Conservation (phyloP, 2,888 invertebrate genomes). For the Trissoscelio sp. region DNA sequence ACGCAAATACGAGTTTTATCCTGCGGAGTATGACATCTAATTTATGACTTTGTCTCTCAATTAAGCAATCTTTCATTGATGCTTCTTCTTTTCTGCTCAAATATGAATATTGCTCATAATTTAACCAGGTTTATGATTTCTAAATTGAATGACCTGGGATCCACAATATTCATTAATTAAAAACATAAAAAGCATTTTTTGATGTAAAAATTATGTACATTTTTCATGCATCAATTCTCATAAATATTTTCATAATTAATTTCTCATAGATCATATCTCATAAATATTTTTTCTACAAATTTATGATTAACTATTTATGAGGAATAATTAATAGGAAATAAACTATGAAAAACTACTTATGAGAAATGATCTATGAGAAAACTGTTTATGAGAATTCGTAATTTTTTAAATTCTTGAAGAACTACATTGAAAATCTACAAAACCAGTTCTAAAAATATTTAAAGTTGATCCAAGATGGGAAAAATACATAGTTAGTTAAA, state of each 20-base stretch:
- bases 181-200: neutral
- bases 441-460: neutral
- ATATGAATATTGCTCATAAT: conserved; percentile 10
- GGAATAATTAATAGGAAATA: too few species aligned
- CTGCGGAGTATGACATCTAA: neutral
- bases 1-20: conserved; percentile 47
- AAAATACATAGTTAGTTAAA: neutral
- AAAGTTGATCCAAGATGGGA: neutral
- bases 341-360: too few species aligned
- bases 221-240: too few species aligned
- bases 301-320: too few species aligned
- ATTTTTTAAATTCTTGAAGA: too few species aligned
- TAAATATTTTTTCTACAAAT: too few species aligned
- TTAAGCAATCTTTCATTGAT: conserved; percentile 29
- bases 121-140: conserved; percentile 15
- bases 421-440: too few species aligned
- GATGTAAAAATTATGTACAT: too few species aligned
- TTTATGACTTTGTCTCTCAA: conserved; percentile 26
- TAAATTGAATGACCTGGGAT: conserved; percentile 2
- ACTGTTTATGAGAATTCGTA: too few species aligned
- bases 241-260: too few species aligned
- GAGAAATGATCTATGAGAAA: too few species aligned
- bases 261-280: too few species aligned
- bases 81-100: neutral
- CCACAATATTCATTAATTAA: neutral